phyloP scores from a whole-genome alignment of 2,888 invertebrate genomes.

The Exocentrus adspersus region DNA sequence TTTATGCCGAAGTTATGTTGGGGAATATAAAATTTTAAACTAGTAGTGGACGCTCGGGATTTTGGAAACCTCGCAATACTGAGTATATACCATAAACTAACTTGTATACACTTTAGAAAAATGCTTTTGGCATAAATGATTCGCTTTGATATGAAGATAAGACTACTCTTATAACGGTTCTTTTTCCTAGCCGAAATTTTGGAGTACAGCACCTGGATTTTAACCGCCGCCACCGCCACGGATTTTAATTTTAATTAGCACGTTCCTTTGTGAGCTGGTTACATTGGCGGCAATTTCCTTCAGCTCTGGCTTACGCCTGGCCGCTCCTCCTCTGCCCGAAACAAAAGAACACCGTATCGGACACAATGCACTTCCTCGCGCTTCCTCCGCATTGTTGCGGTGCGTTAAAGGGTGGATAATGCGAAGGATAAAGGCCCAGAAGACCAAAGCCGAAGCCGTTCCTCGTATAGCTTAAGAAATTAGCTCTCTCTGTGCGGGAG shows the following conservation, averaged over 20 bases:
- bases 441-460: slow-evolving; percentile 22
- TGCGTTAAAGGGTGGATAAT: slow-evolving; percentile 65
- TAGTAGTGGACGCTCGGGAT: neutral
- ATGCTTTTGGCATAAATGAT: too few relatives aligned
- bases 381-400: slow-evolving; percentile 64
- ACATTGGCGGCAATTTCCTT: slow-evolving; percentile 63
- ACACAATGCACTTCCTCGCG: slow-evolving; percentile 63
- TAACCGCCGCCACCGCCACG: neutral
- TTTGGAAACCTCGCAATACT: neutral
- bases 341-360: slow-evolving; percentile 60
- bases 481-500: slow-evolving; percentile 15
- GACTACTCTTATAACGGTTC: too few relatives aligned
- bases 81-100: too few relatives aligned
- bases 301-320: slow-evolving; percentile 60
- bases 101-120: too few relatives aligned
- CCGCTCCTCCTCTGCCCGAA: slow-evolving; percentile 58
- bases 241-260: slow-evolving; percentile 63
- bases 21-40: slow-evolving; percentile 8
- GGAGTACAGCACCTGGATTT: neutral
- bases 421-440: slow-evolving; percentile 55
- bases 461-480: slow-evolving; percentile 34
- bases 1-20: slow-evolving; percentile 4
- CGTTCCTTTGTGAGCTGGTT: slow-evolving; percentile 55
- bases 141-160: too few relatives aligned
- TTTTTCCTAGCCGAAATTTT: too few relatives aligned